Base-by-base conservation (phyloP, 37 sponge, comb jelly and placozoan genomes). In the Hormiphora californensis region DNA sequence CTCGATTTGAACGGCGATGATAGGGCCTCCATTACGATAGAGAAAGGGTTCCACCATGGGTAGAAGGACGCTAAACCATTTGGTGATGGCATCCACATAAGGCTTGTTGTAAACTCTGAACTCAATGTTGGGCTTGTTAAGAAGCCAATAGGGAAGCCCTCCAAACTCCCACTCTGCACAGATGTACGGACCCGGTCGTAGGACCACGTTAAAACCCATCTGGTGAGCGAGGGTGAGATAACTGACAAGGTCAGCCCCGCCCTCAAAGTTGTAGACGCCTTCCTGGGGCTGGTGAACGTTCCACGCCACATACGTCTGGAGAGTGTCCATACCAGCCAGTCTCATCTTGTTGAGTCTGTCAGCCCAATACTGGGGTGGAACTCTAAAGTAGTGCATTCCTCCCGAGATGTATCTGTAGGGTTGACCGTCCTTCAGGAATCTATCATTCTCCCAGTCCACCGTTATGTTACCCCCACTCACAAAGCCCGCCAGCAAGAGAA, bases 91-190 rank as follows among this genome's bases (percentile, higher is more conserved):
- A 11, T 39, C 67, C 21, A 63, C 34, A 27, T 63, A 87, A 19
- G 46, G 23, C 23, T 36, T 22, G 54, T 34, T 33, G 19, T 54
- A 49, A 21, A 38, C 36, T 25, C 88, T 67, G 7, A 87, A 31
- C 69, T 87, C 22, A 12, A 65, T 65, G 53, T 7, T 54, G 1
- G 65, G 65, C 40, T 65, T 54, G 22, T 63, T 67, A 5, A 87
- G 68, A 4, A 87, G 88, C 88, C 88, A 87, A 8, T 37, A 67
- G 0, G 97, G 97, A 0, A 96, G 90, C 3, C 97, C 97, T 28
- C 97, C 97, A 4, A 88, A 67, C 8, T 92, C 94, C 97, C 94
- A 96, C 88, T 96, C 97, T 7, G 93, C 92, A 87, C 97, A 96
- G 86, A 96, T 96, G 89, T 94, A 96, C 0, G 97, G 97, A 0